Evolutionary conservation across 1,140 invertebrate genomes (phyloP).

Genomic region (Ips typographus): DNA sequence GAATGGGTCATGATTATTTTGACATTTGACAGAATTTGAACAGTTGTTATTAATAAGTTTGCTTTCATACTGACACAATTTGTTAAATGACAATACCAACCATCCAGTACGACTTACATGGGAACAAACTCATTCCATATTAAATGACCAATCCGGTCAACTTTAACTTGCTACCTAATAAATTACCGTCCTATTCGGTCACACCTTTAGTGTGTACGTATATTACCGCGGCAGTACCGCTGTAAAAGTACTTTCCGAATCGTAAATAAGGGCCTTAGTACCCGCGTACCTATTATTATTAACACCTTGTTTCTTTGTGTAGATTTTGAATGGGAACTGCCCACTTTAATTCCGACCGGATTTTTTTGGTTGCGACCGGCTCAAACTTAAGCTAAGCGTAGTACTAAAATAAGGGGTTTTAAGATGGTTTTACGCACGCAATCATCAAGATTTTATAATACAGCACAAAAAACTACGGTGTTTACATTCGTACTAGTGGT

Average conservation of each 20-base stretch:
- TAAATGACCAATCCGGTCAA: slow-evolving; percentile 12
- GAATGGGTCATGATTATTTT: no score
- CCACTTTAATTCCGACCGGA: slow-evolving; percentile 2
- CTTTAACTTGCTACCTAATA: slow-evolving; percentile 9
- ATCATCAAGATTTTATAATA: no score
- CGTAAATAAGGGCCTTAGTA: slow-evolving; percentile 26
- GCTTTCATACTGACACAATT: no score
- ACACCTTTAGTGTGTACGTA: slow-evolving; percentile 19
- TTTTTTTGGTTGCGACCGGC: no score
- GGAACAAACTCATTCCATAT: slow-evolving; percentile 17
- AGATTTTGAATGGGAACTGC: slow-evolving; percentile 14
- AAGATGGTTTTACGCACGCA: no score
- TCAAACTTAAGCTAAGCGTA: no score
- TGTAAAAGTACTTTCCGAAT: slow-evolving; percentile 16
- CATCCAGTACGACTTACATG: neutral
- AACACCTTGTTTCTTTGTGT: slow-evolving; percentile 31
- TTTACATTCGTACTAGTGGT: no score
- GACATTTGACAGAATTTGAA: no score
- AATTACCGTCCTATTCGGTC: slow-evolving; percentile 17
- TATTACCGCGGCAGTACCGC: slow-evolving; percentile 19
- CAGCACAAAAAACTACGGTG: no score
- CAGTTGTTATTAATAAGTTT: no score
- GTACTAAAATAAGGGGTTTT: no score
- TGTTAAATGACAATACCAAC: no score
- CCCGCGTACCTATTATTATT: neutral